Percentiles rank a stretch among this genome's conserved stretches.
Conservation (phyloP, 1,140 invertebrate species). For the Latrodectus geometricus region DNA sequence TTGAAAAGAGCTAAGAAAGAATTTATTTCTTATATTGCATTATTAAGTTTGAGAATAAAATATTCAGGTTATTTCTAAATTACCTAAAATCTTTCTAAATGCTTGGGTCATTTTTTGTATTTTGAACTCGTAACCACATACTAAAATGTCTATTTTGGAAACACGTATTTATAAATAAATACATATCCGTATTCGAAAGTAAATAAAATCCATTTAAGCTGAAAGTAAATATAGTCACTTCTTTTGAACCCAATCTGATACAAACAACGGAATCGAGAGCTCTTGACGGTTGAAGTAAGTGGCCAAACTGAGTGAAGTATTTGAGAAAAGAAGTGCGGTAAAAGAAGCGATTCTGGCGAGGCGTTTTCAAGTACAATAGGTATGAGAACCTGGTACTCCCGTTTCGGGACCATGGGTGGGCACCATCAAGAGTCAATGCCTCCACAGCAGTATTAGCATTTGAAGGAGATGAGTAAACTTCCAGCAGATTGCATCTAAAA, state of each 20-base stretch:
- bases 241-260: conserved; percentile 29
- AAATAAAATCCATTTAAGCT: conserved; percentile 12
- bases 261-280: conserved; percentile 40
- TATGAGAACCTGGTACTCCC: not conserved
- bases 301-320: conserved; percentile 52
- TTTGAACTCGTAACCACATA: not conserved
- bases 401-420: conserved; percentile 46
- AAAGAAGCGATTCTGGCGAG: conserved; percentile 27
- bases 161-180: conserved; percentile 1
- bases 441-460: conserved; percentile 34
- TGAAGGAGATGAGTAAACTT: conserved; percentile 35
- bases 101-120: not conserved
- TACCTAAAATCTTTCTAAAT: not conserved
- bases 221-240: not conserved
- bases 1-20: not conserved
- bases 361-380: not conserved
- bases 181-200: conserved; percentile 22
- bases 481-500: conserved; percentile 37
- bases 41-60: not conserved
- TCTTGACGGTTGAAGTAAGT: conserved; percentile 36
- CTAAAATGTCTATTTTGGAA: too few species aligned
- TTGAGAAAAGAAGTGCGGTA: not conserved
- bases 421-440: conserved; percentile 14
- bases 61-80: not conserved
- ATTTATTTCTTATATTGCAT: not conserved